A percentile compares a stretch with the other conserved stretches of the same genome.
phyloP scores from a whole-genome alignment of 2,113 vertebrate genomes.

The Cyprinodon variegatus region DNA sequence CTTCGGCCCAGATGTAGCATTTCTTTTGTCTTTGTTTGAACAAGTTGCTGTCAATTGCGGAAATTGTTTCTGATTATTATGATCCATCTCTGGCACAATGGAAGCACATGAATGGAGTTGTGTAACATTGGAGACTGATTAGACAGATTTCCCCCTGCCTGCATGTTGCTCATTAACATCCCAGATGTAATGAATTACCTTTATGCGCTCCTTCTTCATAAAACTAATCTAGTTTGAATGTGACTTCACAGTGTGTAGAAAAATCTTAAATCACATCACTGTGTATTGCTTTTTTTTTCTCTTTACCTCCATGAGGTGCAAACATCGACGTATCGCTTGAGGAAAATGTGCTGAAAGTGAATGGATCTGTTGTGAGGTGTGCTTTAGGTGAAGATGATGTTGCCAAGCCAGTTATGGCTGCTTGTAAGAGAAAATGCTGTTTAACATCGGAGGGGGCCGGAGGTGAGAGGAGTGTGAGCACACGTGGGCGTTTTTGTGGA shows the following conservation, averaged over 20 bases:
- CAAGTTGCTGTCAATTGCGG: conserved; percentile 38
- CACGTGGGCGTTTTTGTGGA: conserved; percentile 41
- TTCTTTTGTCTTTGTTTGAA: conserved; percentile 37
- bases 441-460: conserved; percentile 41
- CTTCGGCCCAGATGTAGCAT: conserved; percentile 27
- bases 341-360: conserved; percentile 42
- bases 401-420: conserved; percentile 55
- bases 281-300: neutral
- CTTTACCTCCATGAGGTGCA: conserved; percentile 37
- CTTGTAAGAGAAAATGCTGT: conserved; percentile 34
- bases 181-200: conserved; percentile 61
- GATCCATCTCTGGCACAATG: conserved; percentile 19
- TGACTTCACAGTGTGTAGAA: conserved; percentile 23
- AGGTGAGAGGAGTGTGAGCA: conserved; percentile 31
- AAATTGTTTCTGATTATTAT: conserved; percentile 50
- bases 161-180: conserved; percentile 61
- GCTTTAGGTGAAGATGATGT: conserved; percentile 33
- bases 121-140: conserved; percentile 40
- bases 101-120: conserved; percentile 41
- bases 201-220: conserved; percentile 28
- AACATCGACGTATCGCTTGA: conserved; percentile 50
- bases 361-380: conserved; percentile 34
- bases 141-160: conserved; percentile 27
- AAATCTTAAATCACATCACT: conserved; percentile 7
- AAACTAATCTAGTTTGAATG: conserved; percentile 24